A percentile compares a stretch with the other conserved stretches of the same genome.
Evolutionary conservation across 2,113 vertebrate species (phyloP).

Genomic region (Grus americana): DNA sequence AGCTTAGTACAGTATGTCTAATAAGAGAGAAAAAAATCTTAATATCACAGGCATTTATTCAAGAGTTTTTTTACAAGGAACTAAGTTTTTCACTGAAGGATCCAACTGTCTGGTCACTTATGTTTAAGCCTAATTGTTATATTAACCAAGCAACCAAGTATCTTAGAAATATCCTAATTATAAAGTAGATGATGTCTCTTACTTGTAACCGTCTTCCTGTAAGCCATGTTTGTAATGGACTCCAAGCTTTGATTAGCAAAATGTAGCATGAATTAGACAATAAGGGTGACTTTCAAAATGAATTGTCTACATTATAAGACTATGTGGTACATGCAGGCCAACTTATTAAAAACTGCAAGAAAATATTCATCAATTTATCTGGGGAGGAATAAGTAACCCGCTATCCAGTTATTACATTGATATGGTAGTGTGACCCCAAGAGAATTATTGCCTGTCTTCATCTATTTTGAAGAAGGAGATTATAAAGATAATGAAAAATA

Average conservation of each 20-base stretch:
- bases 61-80: not conserved
- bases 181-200: not conserved
- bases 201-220: not conserved
- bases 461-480: not conserved
- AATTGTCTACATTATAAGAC: not conserved
- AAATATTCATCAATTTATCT: not conserved
- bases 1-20: not conserved
- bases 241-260: not conserved
- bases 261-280: not conserved
- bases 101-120: not conserved
- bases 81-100: not conserved
- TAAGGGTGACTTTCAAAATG: not conserved
- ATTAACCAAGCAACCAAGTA: not conserved
- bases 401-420: not conserved
- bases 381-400: rapidly evolving
- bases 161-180: not conserved
- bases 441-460: not conserved
- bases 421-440: not conserved
- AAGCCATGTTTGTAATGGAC: not conserved
- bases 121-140: not conserved
- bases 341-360: not conserved
- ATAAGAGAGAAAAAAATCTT: not conserved
- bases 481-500: not conserved
- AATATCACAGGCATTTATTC: not conserved
- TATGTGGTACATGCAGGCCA: not conserved